A percentile compares a stretch with the other conserved stretches of the same genome.
Evolutionary conservation across 2,888 invertebrate species (phyloP).

Genomic region (Acanthococcus lagerstroemiae): DNA sequence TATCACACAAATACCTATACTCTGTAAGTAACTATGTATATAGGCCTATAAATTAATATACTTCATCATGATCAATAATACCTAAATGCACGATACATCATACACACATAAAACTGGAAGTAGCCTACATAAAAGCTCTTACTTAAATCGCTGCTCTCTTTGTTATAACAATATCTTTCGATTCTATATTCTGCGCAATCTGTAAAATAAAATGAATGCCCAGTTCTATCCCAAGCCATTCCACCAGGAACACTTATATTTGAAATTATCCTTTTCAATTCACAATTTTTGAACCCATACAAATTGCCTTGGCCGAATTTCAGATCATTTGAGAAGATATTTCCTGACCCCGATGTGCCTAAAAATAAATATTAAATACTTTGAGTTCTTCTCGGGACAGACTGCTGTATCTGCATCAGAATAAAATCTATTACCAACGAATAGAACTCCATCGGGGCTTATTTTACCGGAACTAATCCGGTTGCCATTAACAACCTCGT

Average conservation of each 20-base stretch:
- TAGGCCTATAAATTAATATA: too few relatives aligned
- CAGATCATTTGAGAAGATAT: not conserved
- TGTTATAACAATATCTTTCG: conserved; percentile 11
- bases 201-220: conserved; percentile 10
- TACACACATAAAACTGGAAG: not conserved
- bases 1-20: too few relatives aligned
- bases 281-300: conserved; percentile 14
- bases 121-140: not conserved
- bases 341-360: conserved; percentile 14
- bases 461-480: conserved; percentile 15
- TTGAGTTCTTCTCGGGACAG: not conserved
- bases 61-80: too few relatives aligned
- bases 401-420: not conserved
- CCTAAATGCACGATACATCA: too few relatives aligned
- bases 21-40: too few relatives aligned
- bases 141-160: conserved; percentile 7
- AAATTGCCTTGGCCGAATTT: not conserved
- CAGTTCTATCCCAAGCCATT: conserved; percentile 18
- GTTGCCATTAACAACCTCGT: not conserved
- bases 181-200: conserved; percentile 15
- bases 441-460: conserved; percentile 12
- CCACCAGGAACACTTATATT: conserved; percentile 12
- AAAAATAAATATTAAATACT: too few relatives aligned
- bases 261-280: not conserved
- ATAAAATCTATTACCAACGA: conserved; percentile 12